Base-by-base conservation (phyloP, 2,113 vertebrate species). In the Tachycineta bicolor region DNA sequence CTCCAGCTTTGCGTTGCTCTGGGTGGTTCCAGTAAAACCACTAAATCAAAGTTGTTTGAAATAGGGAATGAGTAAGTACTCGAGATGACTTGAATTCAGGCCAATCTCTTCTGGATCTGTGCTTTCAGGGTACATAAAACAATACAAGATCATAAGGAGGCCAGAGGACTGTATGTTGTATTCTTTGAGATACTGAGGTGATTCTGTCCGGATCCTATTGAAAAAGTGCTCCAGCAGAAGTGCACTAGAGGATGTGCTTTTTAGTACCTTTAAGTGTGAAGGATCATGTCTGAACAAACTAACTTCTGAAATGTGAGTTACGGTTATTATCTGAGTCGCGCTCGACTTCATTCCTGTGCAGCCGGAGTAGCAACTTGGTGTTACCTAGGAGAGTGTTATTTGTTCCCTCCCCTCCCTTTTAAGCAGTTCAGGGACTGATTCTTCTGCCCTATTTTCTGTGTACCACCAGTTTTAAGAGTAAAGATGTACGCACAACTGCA, bases 31-130 rank as follows among this genome's bases (percentile, higher is more conserved):
- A 93, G 34, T 89, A 47, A 93, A 92, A 90, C 71, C 56, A 77
- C 69, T 95, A 84, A 92, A 92, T 94, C 86, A 92, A 89, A 91
- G 60, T 64, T 75, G 64, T 92, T 92, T 96, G 96, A 89, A 95
- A 89, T 17, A 52, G 24, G 19, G 47, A 93, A 67, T 81, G 73
- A 94, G 39, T 92, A 89, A 83, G 94, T 87, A 91, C 91, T 94
- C 87, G 52, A 94, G 88, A 86, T 65, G 4, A n/a, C 49, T 94
- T 95, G 76, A 95, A 75, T 87, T 73, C 29, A 62, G 82, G 53
- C 76, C 95, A 89, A 76, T 83, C 44, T 87, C 12, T 74, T 87
- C 83, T 89, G 86, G 60, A 83, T 67, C 64, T 8, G 3, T 60
- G 60, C 68, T 92, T 92, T 93, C 44, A 64, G 39, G 55, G 26